Evolutionary conservation across 2,888 invertebrate species (phyloP).

Genomic region (Eueremaeus valkanovi): DNA sequence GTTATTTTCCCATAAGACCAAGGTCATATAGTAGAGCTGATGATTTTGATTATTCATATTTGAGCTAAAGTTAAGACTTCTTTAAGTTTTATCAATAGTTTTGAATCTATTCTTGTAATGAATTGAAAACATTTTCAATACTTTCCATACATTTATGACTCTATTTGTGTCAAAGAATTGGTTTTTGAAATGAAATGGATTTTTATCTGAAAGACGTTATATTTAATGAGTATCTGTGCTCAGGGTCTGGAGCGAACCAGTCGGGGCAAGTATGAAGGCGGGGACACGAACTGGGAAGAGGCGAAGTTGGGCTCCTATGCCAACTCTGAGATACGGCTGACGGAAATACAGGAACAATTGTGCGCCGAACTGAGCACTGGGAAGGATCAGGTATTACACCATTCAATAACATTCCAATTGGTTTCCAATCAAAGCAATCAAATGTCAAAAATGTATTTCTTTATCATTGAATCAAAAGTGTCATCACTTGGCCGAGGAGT

Average conservation of each 20-base stretch:
- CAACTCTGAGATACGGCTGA: conserved; percentile 79
- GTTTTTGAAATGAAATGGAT: too few relatives aligned
- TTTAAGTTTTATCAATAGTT: too few relatives aligned
- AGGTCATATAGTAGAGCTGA: too few relatives aligned
- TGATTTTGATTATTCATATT: too few relatives aligned
- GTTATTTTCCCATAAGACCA: too few relatives aligned
- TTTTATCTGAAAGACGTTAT: too few relatives aligned
- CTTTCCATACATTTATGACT: too few relatives aligned
- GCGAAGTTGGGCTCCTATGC: conserved; percentile 72
- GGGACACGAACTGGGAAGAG: conserved; percentile 90
- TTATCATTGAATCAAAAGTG: conserved; percentile 60
- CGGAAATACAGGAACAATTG: conserved; percentile 83
- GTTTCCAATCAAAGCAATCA: too few relatives aligned
- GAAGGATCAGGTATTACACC: conserved; percentile 56
- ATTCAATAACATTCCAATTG: neutral
- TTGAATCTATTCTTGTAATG: too few relatives aligned
- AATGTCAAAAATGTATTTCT: neutral
- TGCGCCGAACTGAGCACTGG: conserved; percentile 71
- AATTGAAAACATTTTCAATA: too few relatives aligned
- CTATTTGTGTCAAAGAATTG: too few relatives aligned
- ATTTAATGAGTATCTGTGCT: neutral
- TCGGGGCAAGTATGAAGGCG: conserved; percentile 86
- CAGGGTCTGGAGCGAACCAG: conserved; percentile 70
- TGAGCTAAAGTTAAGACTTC: too few relatives aligned
- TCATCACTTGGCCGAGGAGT: conserved; percentile 73